Evolutionary conservation across 2,888 invertebrate genomes (phyloP).

Genomic region (Xestia c-nigrum): DNA sequence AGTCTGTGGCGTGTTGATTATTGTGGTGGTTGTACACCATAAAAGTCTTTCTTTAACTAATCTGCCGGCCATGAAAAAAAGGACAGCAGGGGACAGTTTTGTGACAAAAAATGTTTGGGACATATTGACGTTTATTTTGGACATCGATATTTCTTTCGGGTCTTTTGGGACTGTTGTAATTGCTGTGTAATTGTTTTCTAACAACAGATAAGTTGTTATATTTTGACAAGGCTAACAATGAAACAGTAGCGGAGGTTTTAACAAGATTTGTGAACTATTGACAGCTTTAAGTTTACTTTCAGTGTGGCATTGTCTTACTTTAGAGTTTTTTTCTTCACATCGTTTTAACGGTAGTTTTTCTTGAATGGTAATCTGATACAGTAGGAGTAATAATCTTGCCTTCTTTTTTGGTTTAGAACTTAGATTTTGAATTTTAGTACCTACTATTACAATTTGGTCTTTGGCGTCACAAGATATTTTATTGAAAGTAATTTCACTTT

Average conservation of each 20-base stretch:
- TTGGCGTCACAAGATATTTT: background rate
- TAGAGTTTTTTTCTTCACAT: background rate
- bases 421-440: background rate
- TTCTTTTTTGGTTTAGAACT: background rate
- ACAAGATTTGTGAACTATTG: constrained; percentile 70
- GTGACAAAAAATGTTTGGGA: constrained; percentile 65
- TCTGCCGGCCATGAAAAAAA: constrained; percentile 65
- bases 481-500: background rate
- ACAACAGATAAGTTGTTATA: constrained; percentile 77
- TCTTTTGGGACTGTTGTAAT: constrained; percentile 75
- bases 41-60: constrained; percentile 67
- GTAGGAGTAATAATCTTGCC: background rate
- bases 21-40: constrained; percentile 64
- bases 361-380: background rate
- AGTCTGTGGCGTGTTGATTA: constrained; percentile 70
- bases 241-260: constrained; percentile 69
- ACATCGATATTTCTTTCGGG: constrained; percentile 67
- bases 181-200: constrained; percentile 81
- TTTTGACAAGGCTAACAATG: constrained; percentile 77
- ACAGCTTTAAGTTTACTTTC: constrained; percentile 46
- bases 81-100: constrained; percentile 59
- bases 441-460: background rate
- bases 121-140: constrained; percentile 65
- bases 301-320: constrained; percentile 10
- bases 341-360: background rate